A percentile compares a stretch with the other conserved stretches of the same genome.
Evolutionary conservation across 2,888 invertebrate species (phyloP).

Genomic region (Ernsta delagoae): DNA sequence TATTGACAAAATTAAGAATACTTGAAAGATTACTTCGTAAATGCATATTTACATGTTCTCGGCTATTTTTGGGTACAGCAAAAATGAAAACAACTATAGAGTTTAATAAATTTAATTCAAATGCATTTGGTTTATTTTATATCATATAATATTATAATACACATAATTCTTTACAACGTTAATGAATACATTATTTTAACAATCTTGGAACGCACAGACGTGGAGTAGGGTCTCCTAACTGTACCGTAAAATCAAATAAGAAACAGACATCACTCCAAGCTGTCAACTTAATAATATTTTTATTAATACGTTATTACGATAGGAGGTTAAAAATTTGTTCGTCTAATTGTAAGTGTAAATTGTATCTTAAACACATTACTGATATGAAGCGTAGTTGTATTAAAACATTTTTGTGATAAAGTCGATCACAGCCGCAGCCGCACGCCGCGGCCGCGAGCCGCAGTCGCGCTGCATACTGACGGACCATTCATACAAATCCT

Average conservation of each 20-base stretch:
- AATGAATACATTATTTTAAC: conserved; percentile 37
- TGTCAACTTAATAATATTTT: conserved; percentile 25
- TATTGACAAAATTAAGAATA: too few relatives aligned
- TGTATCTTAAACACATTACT: conserved; percentile 34
- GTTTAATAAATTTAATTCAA: conserved; percentile 53
- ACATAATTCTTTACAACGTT: conserved; percentile 45
- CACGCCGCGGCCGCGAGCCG: neutral
- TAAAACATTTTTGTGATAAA: conserved; percentile 21
- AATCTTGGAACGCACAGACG: conserved; percentile 2
- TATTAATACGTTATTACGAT: conserved; percentile 20
- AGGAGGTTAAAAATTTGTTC: conserved; percentile 31
- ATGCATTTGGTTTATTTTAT: conserved; percentile 64
- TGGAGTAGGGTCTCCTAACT: neutral
- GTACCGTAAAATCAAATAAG: conserved; percentile 10
- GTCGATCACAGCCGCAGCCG: neutral
- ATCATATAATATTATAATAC: conserved; percentile 40
- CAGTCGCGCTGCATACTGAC: neutral
- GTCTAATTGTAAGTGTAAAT: conserved; percentile 29
- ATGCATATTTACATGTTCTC: too few relatives aligned
- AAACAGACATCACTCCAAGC: conserved; percentile 19
- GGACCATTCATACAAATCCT: neutral
- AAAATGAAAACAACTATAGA: conserved; percentile 38
- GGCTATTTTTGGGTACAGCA: too few relatives aligned
- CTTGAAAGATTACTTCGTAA: too few relatives aligned
- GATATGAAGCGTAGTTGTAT: conserved; percentile 43